These are phyloP conservation scores for Drosophila siamana DNA, from an alignment of 2,888 invertebrate genomes.

Conservation along the genomic window DNA sequence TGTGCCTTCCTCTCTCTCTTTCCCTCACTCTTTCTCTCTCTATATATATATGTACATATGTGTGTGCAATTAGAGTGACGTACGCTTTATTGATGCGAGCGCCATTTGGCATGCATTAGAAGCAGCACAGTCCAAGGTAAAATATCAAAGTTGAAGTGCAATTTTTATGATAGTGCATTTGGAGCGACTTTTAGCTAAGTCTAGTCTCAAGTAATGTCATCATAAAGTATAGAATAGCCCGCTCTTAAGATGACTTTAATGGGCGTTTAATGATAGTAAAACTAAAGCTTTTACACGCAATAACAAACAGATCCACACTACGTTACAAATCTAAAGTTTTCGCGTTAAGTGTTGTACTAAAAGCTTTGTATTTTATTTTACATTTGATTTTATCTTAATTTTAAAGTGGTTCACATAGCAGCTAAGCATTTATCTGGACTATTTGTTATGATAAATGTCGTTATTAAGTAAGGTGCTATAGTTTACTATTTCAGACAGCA, in stretches of 20 bases:
- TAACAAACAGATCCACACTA: background rate
- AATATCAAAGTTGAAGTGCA: conserved; percentile 78
- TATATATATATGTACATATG: no score
- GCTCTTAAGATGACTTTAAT: conserved; percentile 11
- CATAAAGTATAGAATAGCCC: conserved; percentile 5
- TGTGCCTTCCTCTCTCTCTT: background rate
- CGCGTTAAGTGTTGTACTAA: background rate
- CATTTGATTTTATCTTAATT: no score
- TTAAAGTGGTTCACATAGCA: no score
- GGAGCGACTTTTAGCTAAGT: conserved; percentile 27
- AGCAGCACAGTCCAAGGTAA: conserved; percentile 67
- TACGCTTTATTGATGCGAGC: conserved; percentile 77
- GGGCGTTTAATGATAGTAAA: background rate
- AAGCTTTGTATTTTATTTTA: background rate
- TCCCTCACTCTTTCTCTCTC: background rate
- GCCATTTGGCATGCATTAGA: conserved; percentile 79
- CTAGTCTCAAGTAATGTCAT: conserved; percentile 10
- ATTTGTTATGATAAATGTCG: no score
- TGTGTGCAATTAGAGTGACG: conserved; percentile 76
- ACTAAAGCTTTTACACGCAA: background rate
- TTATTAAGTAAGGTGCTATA: no score
- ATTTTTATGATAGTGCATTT: conserved; percentile 51
- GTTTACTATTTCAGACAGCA: no score
- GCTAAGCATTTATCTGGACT: no score
- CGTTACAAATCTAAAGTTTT: background rate